Base-by-base conservation (phyloP, 2,888 invertebrate genomes). In the Latrodectus elegans region DNA sequence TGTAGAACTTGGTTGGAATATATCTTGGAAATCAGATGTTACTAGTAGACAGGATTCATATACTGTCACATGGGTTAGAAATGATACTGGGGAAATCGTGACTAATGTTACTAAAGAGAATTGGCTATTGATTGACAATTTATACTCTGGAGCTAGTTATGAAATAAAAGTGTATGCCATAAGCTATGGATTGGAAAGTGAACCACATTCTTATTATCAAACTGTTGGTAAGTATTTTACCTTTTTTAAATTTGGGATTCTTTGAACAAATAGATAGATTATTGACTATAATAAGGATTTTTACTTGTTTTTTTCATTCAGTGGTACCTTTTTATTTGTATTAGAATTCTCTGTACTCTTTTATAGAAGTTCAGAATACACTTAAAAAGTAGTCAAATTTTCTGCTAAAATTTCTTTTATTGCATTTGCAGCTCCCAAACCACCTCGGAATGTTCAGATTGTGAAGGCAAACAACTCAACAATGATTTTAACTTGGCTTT, bases 21-120 rank as follows among this genome's bases (percentile, higher is more conserved):
- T 97, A 81, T 95, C 96, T 76, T 97, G 97, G 97, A 96, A 97
- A 93, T 96, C 96, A 88, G 97, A 97, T 92, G 97, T 97, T 11
- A 96, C 96, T 92, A 97, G 96, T 10, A 94, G 95, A 88, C 97
- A 97, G 93, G 96, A 97, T 91, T 94, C 94, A 91, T 97, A 96
- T 92, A 95, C 96, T 92, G 95, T 97, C 75, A 94, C 79, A 12
- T 89, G 88, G 84, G n/a, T 82, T 8, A 71, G 89, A 60, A 89
- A 89, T 75, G 89, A 89, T 72, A 89, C 89, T n/a, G 84, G 88
- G 72, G 78, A 89, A 71, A 60, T 82, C 60, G 53, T 78, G 8
- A 84, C 77, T n/a, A 84, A 87, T 11, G 91, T 94, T 49, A 95
- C 95, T 4, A 94, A 94, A 53, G 95, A 95, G 88, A 95, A 95